Conservation (phyloP, 2,888 invertebrate species). For the Dusona sp. region DNA sequence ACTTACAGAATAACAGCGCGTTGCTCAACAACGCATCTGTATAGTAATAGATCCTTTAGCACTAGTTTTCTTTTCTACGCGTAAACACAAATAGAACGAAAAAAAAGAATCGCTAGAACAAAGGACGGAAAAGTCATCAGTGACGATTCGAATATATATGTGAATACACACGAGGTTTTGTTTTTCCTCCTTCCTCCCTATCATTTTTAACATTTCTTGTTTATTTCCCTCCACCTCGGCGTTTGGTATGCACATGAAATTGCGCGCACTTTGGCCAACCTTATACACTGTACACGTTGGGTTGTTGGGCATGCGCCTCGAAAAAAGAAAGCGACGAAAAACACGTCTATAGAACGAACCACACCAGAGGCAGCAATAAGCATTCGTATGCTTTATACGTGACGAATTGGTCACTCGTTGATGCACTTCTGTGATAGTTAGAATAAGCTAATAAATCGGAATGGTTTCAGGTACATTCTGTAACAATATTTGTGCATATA, state of each 20-base stretch:
- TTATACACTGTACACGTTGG: constrained; percentile 4
- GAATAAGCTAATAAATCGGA: constrained; percentile 22
- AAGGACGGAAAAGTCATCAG: neutral
- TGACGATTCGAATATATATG: neutral
- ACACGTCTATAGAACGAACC: neutral
- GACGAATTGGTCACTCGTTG: constrained; percentile 12
- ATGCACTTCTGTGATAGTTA: constrained; percentile 29
- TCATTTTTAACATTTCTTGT: neutral
- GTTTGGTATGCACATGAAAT: neutral
- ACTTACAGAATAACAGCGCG: neutral
- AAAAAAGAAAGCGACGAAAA: constrained; percentile 1
- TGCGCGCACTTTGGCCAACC: constrained; percentile 41
- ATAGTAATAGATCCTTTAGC: neutral
- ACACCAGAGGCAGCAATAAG: neutral
- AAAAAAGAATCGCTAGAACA: neutral
- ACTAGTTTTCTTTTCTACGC: neutral
- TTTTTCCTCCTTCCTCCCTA: constrained; percentile 10
- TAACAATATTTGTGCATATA: neutral
- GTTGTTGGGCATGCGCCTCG: constrained; percentile 35
- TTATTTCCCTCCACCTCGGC: neutral
- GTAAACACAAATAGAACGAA: neutral
- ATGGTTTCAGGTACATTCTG: constrained; percentile 58
- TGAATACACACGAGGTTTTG: neutral
- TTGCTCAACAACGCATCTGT: neutral
- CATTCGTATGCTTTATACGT: neutral